These are phyloP conservation scores for Aplysina aerophoba DNA, from an alignment of 37 sponge, comb jelly and placozoan genomes.

Conservation along the genomic window DNA sequence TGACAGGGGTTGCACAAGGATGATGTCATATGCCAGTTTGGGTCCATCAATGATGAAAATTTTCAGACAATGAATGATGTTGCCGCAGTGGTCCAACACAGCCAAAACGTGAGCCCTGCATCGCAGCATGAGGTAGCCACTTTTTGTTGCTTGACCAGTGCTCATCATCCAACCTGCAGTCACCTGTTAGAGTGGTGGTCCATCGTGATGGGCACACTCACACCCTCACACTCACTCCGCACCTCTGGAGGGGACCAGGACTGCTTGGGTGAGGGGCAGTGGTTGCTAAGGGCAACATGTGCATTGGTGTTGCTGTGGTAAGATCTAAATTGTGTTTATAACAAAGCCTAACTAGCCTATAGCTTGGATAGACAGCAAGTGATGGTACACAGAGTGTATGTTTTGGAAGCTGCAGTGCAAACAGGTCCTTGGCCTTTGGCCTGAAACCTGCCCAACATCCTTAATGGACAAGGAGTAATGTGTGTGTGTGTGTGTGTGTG, in stretches of 20 bases:
- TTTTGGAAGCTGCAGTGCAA: too few species aligned
- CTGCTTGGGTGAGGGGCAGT: constrained; percentile 70
- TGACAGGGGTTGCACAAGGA: constrained; percentile 69
- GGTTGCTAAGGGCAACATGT: too few species aligned
- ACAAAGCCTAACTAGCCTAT: too few species aligned
- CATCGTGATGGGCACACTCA: constrained; percentile 36
- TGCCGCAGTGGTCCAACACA: constrained; percentile 78
- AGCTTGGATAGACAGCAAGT: too few species aligned
- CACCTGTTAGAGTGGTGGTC: constrained; percentile 68
- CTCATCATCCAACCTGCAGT: constrained; percentile 18
- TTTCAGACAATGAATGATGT: constrained; percentile 66
- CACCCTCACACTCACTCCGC: constrained; percentile 61
- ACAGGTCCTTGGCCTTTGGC: too few species aligned
- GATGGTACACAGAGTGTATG: too few species aligned
- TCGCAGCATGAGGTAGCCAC: too few species aligned
- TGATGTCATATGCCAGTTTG: constrained; percentile 78
- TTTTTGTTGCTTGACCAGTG: too few species aligned
- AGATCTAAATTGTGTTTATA: too few species aligned
- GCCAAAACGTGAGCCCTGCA: constrained; percentile 76
- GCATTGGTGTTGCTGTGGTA: too few species aligned
- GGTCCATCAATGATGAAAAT: constrained; percentile 65
- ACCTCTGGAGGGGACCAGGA: constrained; percentile 79
- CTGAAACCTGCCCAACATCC: too few species aligned
- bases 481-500: background rate
- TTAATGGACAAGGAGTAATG: too few species aligned